phyloP scores from a whole-genome alignment of 64 coral and sea anemone species.

The Stichodactyla helianthus region DNA sequence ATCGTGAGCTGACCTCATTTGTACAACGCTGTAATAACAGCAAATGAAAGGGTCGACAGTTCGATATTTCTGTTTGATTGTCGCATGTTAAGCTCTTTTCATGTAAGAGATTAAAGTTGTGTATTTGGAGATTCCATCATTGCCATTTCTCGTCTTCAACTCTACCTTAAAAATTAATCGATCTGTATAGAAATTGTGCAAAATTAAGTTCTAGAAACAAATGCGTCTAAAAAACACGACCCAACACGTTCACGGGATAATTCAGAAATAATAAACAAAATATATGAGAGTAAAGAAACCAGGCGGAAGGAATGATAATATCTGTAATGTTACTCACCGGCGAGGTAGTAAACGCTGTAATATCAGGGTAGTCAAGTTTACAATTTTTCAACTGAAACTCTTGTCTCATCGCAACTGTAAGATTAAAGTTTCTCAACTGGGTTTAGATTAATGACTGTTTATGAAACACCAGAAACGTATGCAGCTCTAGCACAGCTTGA shows the following conservation, averaged over 20 bases:
- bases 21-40: no score
- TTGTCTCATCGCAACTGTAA: constrained; percentile 5
- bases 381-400: constrained; percentile 27
- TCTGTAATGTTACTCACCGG: constrained; percentile 26
- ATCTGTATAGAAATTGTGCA: no score
- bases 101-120: background rate
- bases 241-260: no score
- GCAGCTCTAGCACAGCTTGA: background rate
- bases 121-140: background rate
- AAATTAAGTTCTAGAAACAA: no score
- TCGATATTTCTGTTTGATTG: background rate
- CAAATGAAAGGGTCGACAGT: background rate
- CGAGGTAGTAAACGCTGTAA: constrained; percentile 42
- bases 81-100: background rate
- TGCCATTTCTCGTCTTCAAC: background rate
- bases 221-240: no score
- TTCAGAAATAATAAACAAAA: background rate
- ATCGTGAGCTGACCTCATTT: background rate
- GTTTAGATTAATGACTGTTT: background rate
- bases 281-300: background rate
- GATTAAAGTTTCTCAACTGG: background rate
- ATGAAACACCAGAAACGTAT: background rate
- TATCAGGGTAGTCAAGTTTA: constrained; percentile 22
- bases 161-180: no score
- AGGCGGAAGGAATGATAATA: background rate